A percentile compares a stretch with the other conserved stretches of the same genome.
These are phyloP conservation scores for Drosophila triauraria DNA, from an alignment of 1,140 invertebrate species.

Conservation along the genomic window DNA sequence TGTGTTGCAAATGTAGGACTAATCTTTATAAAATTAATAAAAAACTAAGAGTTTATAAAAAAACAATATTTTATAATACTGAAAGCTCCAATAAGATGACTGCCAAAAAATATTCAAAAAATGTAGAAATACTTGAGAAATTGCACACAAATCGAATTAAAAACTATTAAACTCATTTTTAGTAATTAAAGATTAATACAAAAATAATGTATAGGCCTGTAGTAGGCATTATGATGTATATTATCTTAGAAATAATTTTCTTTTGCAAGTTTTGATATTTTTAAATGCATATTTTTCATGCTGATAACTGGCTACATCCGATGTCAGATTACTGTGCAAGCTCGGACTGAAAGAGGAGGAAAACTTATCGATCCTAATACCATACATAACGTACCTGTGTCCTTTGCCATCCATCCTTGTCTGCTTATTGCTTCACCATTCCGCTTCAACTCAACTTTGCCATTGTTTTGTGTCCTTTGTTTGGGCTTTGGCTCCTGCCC, in stretches of 20 bases:
- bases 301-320: not conserved
- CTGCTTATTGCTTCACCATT: conserved; percentile 38
- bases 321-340: not conserved
- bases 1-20: no score
- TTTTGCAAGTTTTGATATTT: not conserved
- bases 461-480: conserved; percentile 52
- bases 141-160: fast-evolving
- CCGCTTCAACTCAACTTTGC: conserved; percentile 27
- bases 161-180: not conserved
- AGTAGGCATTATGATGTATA: not conserved
- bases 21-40: no score
- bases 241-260: no score
- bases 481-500: conserved; percentile 7
- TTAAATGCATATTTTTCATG: not conserved
- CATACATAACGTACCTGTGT: conserved; percentile 21
- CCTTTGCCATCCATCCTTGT: conserved; percentile 24
- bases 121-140: not conserved
- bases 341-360: not conserved
- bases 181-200: not conserved
- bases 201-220: not conserved
- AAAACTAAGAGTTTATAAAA: no score
- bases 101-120: not conserved
- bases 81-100: no score
- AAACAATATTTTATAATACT: no score
- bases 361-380: conserved; percentile 41